Base-by-base conservation (phyloP, 2,888 invertebrate genomes). In the Lysandra coridon region DNA sequence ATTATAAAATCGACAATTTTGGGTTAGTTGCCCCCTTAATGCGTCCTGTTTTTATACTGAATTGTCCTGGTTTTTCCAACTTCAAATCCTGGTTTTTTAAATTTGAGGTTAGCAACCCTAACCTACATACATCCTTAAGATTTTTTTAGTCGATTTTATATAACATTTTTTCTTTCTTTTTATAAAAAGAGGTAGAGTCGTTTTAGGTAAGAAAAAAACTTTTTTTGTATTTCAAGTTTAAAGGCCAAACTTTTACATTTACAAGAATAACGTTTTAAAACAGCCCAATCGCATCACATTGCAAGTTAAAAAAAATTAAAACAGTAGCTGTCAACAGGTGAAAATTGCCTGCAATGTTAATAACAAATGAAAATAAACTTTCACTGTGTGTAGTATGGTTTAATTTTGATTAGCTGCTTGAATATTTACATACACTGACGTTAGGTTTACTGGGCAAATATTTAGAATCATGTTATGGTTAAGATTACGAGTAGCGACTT, bases 241-340 rank as follows among this genome's bases (percentile, higher is more conserved):
- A 12, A 10, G 49, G 49, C 2, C 49, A 49, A 64, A 30, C 84
- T 84, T 83, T 85, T 80, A 90, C 88, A 87, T 90, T 89, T 89
- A 84, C 90, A 90, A 89, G 92, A 91, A 89, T 69, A 12, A 12
- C 69, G 0, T 69, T 69, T 4, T 14, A 37, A 69, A 14, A 69
- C 14, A 75, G 90, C 87, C 87, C 81, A 84, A 86, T 85, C 83
- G 84, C 44, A 69, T 69, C 33, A 69, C 33, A 69, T 69, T 69
- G 37, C 69, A 5, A 69, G 33, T 12, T 30, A 69, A 69, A 33
- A 33, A 64, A 69, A 69, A 69, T 84, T 84, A 82, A 87, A 91
- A 91, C 91, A 86, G 92, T 87, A 92, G 92, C 91, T 89, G 88
- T 89, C 88, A 87, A 83, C 85, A 84, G 83, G 83, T 85, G 84